These are phyloP conservation scores for Mastomys coucha DNA, from an alignment of 2,113 vertebrate genomes.

Conservation along the genomic window DNA sequence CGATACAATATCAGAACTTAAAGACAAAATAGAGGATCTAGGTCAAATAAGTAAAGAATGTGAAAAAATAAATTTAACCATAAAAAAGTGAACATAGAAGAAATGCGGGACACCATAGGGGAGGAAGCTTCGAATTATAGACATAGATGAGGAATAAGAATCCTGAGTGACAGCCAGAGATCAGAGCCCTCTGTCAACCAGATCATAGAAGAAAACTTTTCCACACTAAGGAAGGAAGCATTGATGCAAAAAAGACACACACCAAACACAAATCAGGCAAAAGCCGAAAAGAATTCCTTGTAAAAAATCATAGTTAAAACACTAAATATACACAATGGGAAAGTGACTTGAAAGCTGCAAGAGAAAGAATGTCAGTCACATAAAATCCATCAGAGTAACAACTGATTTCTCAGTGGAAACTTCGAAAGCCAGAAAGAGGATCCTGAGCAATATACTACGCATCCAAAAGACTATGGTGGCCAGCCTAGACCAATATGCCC, in stretches of 20 bases:
- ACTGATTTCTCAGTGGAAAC: neutral
- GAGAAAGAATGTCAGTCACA: neutral
- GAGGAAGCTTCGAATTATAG: neutral
- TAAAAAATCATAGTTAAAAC: neutral
- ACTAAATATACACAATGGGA: neutral
- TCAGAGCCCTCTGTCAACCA: too few relatives aligned
- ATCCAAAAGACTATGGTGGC: neutral
- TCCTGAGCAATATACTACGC: neutral
- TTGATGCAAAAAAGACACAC: neutral
- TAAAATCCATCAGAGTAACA: too few relatives aligned
- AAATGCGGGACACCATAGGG: neutral
- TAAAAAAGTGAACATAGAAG: neutral
- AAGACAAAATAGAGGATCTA: neutral
- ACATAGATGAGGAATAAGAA: neutral
- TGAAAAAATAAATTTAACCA: neutral
- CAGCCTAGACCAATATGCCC: neutral
- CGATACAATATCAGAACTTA: neutral
- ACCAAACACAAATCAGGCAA: too few relatives aligned
- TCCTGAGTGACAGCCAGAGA: neutral
- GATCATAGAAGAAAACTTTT: too few relatives aligned
- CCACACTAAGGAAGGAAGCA: neutral
- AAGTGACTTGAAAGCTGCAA: neutral
- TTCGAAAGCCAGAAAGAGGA: neutral
- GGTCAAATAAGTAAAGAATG: neutral
- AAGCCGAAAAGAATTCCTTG: too few relatives aligned